These are phyloP conservation scores for Sebastes hubbsi DNA, from an alignment of 2,797 vertebrate genomes.

Conservation along the genomic window DNA sequence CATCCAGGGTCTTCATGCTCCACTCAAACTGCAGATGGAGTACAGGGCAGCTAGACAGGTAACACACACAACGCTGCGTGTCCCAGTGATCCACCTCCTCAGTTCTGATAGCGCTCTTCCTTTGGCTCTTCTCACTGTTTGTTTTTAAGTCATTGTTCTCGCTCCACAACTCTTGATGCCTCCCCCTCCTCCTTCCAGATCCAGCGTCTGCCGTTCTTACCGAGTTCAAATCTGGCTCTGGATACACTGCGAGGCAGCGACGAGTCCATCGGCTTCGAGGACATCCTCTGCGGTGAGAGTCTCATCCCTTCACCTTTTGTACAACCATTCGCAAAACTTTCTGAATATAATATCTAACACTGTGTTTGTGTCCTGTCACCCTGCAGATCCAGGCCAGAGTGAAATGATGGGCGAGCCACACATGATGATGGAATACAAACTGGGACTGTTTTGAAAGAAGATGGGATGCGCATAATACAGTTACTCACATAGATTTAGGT, in stretches of 20 bases:
- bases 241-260: slow-evolving; percentile 92
- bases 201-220: slow-evolving; percentile 94
- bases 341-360: background rate
- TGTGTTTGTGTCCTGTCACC: background rate
- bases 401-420: slow-evolving; percentile 96
- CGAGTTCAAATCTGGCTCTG: slow-evolving; percentile 92
- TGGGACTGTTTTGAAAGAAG: slow-evolving; percentile 87
- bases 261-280: slow-evolving; percentile 92
- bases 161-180: background rate
- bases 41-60: slow-evolving; percentile 95
- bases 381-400: slow-evolving; percentile 90
- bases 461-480: background rate
- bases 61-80: background rate
- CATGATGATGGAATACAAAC: slow-evolving; percentile 92
- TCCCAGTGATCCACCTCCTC: background rate
- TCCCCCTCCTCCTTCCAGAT: slow-evolving; percentile 77
- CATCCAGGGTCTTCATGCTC: slow-evolving; percentile 95
- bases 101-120: rapidly evolving
- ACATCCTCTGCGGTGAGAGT: slow-evolving; percentile 90
- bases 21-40: slow-evolving; percentile 97
- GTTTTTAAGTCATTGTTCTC: background rate
- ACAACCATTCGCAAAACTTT: background rate
- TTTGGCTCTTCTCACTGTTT: background rate
- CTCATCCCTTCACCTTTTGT: too few relatives aligned
- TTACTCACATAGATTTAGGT: background rate